Conservation (phyloP, 2,888 invertebrate species). For the Timema cristinae region DNA sequence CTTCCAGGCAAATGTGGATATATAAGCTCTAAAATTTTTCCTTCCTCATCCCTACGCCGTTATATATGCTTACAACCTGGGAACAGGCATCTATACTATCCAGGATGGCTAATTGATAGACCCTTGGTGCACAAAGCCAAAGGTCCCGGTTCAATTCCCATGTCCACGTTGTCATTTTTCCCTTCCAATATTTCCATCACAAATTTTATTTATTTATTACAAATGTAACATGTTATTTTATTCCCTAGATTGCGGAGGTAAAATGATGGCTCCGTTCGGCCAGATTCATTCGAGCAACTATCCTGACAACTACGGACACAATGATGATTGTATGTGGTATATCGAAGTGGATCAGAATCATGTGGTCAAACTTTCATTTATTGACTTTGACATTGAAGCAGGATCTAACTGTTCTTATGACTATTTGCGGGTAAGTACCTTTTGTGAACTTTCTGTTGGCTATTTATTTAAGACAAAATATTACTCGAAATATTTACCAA, state of each 20-base stretch:
- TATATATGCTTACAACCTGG: too few relatives aligned
- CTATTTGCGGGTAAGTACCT: conserved; percentile 60
- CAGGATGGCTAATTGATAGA: too few relatives aligned
- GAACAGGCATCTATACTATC: too few relatives aligned
- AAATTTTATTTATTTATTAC: conserved; percentile 17
- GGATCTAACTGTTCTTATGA: conserved; percentile 72
- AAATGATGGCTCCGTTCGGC: conserved; percentile 57
- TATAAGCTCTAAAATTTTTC: too few relatives aligned
- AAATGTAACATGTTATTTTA: not conserved
- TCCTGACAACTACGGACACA: conserved; percentile 71
- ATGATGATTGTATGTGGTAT: conserved; percentile 74
- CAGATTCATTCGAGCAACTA: conserved; percentile 75
- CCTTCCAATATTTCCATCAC: not conserved
- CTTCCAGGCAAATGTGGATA: too few relatives aligned
- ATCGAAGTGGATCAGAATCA: conserved; percentile 65
- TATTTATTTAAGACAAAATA: not conserved
- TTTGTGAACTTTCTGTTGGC: not conserved
- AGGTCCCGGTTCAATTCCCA: too few relatives aligned
- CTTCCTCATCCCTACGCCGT: too few relatives aligned
- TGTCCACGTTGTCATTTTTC: not conserved
- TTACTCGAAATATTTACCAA: not conserved
- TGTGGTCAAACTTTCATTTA: conserved; percentile 63
- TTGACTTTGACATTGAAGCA: conserved; percentile 60
- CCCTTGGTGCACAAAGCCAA: too few relatives aligned
- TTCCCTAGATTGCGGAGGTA: conserved; percentile 70